phyloP scores from a whole-genome alignment of 2,888 invertebrate species.

The Metallyticus violacea region DNA sequence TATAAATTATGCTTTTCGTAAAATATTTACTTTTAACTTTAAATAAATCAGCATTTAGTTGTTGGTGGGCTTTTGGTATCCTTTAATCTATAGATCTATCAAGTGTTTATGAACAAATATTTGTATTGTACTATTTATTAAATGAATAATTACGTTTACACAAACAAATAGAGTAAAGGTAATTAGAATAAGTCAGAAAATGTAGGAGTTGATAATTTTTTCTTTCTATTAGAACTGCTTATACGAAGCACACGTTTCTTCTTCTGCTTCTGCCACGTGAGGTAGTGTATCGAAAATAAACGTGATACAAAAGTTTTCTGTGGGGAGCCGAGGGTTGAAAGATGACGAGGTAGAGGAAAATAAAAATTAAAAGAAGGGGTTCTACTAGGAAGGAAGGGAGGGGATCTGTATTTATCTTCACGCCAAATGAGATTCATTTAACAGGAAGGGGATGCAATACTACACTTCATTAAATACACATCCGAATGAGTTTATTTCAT shows the following conservation, averaged over 20 bases:
- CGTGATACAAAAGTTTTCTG: neutral
- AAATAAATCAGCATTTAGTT: too few species aligned
- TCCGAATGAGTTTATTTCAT: constrained; percentile 27
- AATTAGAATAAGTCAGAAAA: too few species aligned
- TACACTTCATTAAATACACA: constrained; percentile 30
- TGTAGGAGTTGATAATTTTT: too few species aligned
- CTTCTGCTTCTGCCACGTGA: neutral
- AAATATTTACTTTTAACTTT: too few species aligned
- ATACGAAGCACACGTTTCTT: neutral
- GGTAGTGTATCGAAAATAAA: neutral
- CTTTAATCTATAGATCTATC: too few species aligned
- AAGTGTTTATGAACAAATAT: too few species aligned
- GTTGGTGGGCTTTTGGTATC: too few species aligned
- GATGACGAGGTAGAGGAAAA: neutral
- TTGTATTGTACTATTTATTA: too few species aligned
- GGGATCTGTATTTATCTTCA: neutral
- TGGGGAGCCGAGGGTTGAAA: neutral
- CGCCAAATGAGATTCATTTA: constrained; percentile 10
- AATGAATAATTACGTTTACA: too few species aligned
- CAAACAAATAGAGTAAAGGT: too few species aligned
- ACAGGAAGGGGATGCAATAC: constrained; percentile 2
- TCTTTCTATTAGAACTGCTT: too few species aligned
- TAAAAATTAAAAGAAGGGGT: neutral
- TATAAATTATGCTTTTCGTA: too few species aligned
- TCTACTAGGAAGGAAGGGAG: neutral